Percentiles rank a stretch among this genome's conserved stretches.
phyloP scores from a whole-genome alignment of 2,888 invertebrate genomes.

The Agapostemon virescens region DNA sequence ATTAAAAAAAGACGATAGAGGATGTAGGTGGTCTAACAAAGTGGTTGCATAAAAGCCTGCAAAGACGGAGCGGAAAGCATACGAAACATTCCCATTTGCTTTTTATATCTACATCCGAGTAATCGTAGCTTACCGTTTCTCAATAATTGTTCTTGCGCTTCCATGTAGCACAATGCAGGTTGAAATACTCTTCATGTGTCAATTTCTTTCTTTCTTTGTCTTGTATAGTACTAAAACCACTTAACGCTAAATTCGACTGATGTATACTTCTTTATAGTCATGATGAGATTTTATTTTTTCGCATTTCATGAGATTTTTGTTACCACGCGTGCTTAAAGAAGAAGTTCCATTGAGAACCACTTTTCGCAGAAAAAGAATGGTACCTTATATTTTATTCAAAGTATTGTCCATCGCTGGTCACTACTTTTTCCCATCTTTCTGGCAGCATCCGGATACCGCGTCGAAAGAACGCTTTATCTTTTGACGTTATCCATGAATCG shows the following conservation, averaged over 20 bases:
- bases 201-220: neutral
- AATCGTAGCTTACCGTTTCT: conserved; percentile 38
- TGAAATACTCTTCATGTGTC: conserved; percentile 11
- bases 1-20: conserved; percentile 5
- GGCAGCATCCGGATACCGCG: no score
- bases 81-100: conserved; percentile 43
- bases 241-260: neutral
- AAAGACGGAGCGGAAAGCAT: conserved; percentile 11
- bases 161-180: conserved; percentile 19
- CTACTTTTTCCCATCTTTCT: no score
- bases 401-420: no score
- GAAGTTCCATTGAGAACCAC: no score
- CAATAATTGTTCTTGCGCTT: conserved; percentile 54
- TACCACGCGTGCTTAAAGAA: no score
- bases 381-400: no score
- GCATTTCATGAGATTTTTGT: neutral
- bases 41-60: neutral
- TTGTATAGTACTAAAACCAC: no score
- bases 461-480: no score
- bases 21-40: conserved; percentile 8
- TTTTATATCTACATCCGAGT: conserved; percentile 13
- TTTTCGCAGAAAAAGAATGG: no score
- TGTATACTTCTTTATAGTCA: neutral
- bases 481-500: no score
- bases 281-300: neutral